These are phyloP conservation scores for Eptatretus burgeri DNA, from an alignment of 2,113 vertebrate genomes.

Conservation along the genomic window DNA sequence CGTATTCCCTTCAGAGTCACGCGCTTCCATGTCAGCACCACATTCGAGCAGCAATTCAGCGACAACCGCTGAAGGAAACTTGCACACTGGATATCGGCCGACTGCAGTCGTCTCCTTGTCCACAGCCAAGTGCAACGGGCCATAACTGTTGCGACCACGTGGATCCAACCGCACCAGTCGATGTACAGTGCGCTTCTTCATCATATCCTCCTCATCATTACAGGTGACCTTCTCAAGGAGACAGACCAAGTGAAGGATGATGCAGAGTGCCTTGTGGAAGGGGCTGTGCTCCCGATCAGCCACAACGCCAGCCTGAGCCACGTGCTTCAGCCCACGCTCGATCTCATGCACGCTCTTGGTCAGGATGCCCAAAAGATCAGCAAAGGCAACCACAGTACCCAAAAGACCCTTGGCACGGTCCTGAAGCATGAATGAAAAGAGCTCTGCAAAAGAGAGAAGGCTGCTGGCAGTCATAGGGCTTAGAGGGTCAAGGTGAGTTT, in stretches of 20 bases:
- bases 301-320: slow-evolving; percentile 21
- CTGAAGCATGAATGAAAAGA: slow-evolving; percentile 76
- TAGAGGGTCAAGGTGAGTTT: slow-evolving; percentile 59
- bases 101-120: slow-evolving; percentile 63
- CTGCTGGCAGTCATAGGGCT: slow-evolving; percentile 87
- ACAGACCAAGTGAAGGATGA: slow-evolving; percentile 64
- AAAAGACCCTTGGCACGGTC: slow-evolving; percentile 51
- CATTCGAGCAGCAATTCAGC: slow-evolving; percentile 47
- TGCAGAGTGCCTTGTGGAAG: slow-evolving; percentile 58
- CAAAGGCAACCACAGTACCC: slow-evolving; percentile 41
- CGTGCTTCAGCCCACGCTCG: slow-evolving; percentile 43
- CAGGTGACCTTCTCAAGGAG: slow-evolving; percentile 60
- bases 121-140: slow-evolving; percentile 60
- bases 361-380: slow-evolving; percentile 61
- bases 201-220: slow-evolving; percentile 40
- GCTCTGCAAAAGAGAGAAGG: slow-evolving; percentile 70
- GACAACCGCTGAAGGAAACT: slow-evolving; percentile 52
- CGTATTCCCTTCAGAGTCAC: slow-evolving; percentile 76
- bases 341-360: slow-evolving; percentile 65
- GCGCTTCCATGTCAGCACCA: slow-evolving; percentile 48
- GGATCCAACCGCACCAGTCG: slow-evolving; percentile 55
- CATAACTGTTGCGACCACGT: slow-evolving; percentile 38
- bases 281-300: slow-evolving; percentile 30
- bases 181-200: slow-evolving; percentile 59
- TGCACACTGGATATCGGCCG: slow-evolving; percentile 64